phyloP scores from a whole-genome alignment of 1,140 invertebrate species.

The Cydia splendana region DNA sequence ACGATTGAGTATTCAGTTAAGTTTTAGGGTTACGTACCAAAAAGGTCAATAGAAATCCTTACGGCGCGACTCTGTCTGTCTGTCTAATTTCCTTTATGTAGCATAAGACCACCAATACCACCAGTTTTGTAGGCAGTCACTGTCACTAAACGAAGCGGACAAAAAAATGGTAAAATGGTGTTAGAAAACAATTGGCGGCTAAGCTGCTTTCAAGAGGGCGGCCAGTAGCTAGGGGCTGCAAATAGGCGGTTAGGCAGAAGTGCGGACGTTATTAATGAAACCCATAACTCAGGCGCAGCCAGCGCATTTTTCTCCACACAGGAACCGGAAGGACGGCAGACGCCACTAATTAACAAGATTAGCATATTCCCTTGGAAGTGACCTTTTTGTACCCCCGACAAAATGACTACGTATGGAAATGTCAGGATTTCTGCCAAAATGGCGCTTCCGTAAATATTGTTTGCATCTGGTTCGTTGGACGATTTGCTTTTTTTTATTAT shows the following conservation, averaged over 20 bases:
- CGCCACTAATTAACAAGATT: constrained; percentile 51
- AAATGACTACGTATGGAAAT: constrained; percentile 27
- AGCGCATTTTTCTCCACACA: constrained; percentile 68
- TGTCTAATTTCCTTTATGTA: no score
- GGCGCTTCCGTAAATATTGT: neutral
- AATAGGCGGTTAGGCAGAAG: constrained; percentile 68
- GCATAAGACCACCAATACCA: neutral
- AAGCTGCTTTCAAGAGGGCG: constrained; percentile 34
- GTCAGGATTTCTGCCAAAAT: constrained; percentile 20
- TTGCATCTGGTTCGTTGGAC: neutral
- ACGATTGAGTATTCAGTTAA: no score
- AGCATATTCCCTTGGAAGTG: constrained; percentile 41
- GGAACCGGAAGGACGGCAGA: constrained; percentile 55
- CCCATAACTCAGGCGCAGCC: constrained; percentile 65
- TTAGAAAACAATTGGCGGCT: constrained; percentile 17
- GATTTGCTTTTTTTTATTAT: neutral
- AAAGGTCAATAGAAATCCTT: no score
- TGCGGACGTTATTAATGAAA: constrained; percentile 74
- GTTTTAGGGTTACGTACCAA: no score
- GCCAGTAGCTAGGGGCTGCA: constrained; percentile 51
- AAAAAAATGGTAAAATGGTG: neutral
- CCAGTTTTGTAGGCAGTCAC: no score
- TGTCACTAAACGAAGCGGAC: neutral
- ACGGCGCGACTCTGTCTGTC: no score
- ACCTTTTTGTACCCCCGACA: constrained; percentile 33